Evolutionary conservation across 2,797 vertebrate genomes (phyloP).

Genomic region (Ataeniobius toweri): DNA sequence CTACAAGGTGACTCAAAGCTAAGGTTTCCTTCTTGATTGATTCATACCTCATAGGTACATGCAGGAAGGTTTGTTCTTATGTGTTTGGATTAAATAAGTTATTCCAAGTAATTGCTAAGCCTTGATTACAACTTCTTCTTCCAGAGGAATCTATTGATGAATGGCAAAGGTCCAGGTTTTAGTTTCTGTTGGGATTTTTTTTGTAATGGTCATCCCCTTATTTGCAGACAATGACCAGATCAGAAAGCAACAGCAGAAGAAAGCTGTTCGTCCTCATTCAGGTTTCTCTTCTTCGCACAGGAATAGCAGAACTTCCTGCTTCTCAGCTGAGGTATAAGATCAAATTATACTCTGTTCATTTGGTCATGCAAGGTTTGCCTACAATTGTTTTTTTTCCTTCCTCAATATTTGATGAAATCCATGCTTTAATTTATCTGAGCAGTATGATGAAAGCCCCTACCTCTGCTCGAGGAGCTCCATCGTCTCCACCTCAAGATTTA

Average conservation of each 20-base stretch:
- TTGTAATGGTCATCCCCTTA: slow-evolving; percentile 15
- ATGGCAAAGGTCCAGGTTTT: not conserved
- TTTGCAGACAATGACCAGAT: slow-evolving; percentile 89
- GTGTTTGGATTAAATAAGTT: not conserved
- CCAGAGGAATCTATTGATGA: not conserved
- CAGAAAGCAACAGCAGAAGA: slow-evolving; percentile 83
- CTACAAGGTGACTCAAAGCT: not conserved
- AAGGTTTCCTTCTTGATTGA: not conserved
- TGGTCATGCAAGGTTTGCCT: not conserved
- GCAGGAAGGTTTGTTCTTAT: not conserved
- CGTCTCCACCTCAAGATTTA: slow-evolving; percentile 71
- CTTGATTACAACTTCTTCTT: not conserved
- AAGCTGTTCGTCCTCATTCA: slow-evolving; percentile 74
- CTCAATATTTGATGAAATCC: slow-evolving; percentile 7
- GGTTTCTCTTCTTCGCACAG: slow-evolving; percentile 70
- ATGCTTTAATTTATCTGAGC: slow-evolving; percentile 56
- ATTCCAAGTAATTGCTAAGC: not conserved
- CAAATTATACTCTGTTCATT: slow-evolving; percentile 1
- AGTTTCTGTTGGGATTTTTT: not conserved
- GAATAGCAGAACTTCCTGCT: slow-evolving; percentile 72
- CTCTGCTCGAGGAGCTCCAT: slow-evolving; percentile 62
- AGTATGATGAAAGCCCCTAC: slow-evolving; percentile 66
- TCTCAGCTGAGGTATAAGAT: slow-evolving; percentile 79
- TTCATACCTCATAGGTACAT: not conserved
- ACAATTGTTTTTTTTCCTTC: not conserved